These are phyloP conservation scores for Sericinus montela DNA, from an alignment of 2,888 invertebrate species.

Conservation along the genomic window DNA sequence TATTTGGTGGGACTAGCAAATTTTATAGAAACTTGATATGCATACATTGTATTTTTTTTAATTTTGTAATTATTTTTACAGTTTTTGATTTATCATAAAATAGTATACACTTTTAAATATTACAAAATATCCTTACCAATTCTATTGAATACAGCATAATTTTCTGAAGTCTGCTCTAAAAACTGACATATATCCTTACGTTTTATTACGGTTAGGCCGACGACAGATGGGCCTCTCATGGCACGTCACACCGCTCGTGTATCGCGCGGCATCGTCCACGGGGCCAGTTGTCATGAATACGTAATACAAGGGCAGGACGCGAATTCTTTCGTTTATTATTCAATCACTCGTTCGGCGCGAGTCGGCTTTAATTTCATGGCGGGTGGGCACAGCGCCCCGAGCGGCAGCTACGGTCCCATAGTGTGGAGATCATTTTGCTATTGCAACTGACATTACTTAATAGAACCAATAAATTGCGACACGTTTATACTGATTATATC, in stretches of 20 bases:
- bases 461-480: not conserved
- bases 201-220: conserved; percentile 23
- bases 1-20: too few relatives aligned
- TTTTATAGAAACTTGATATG: too few relatives aligned
- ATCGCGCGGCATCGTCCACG: conserved; percentile 38
- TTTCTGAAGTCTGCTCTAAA: too few relatives aligned
- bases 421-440: conserved; percentile 53
- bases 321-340: conserved; percentile 80
- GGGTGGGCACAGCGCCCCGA: conserved; percentile 71
- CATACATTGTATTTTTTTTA: too few relatives aligned
- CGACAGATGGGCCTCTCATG: conserved; percentile 37
- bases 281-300: conserved; percentile 75
- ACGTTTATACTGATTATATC: too few relatives aligned
- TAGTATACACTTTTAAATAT: too few relatives aligned
- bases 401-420: conserved; percentile 43
- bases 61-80: too few relatives aligned
- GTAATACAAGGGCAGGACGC: conserved; percentile 76
- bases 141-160: too few relatives aligned
- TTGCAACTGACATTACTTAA: conserved; percentile 27
- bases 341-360: conserved; percentile 79
- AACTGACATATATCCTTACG: conserved; percentile 11
- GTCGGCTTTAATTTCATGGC: conserved; percentile 79
- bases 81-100: too few relatives aligned
- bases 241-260: conserved; percentile 33
- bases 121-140: too few relatives aligned